A percentile compares a stretch with the other conserved stretches of the same genome.
Evolutionary conservation across 2,888 invertebrate genomes (phyloP).

Genomic region (Lagria hirta): DNA sequence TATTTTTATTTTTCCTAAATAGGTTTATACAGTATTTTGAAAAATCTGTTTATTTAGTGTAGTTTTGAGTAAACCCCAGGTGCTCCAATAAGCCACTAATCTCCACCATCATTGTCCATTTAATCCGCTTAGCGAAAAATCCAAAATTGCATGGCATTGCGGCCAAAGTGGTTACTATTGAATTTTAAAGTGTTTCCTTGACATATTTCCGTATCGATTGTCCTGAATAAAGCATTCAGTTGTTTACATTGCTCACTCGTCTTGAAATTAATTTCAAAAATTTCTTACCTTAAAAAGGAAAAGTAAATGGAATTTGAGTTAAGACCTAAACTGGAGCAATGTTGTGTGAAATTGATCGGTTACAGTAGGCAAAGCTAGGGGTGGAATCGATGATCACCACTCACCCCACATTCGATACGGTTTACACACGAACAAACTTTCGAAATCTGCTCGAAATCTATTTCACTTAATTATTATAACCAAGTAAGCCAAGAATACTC

Average conservation of each 20-base stretch:
- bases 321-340: constrained; percentile 46
- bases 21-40: too few species aligned
- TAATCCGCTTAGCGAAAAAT: constrained; percentile 39
- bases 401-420: too few species aligned
- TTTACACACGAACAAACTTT: too few species aligned
- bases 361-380: constrained; percentile 34
- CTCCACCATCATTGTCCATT: constrained; percentile 36
- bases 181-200: constrained; percentile 39
- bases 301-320: too few species aligned
- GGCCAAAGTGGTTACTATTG: constrained; percentile 34
- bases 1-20: too few species aligned
- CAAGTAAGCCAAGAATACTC: too few species aligned
- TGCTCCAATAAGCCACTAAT: constrained; percentile 36
- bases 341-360: constrained; percentile 55
- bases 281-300: too few species aligned
- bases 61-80: too few species aligned
- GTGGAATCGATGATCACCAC: constrained; percentile 14
- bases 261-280: constrained; percentile 28
- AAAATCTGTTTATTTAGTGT: too few species aligned
- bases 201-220: constrained; percentile 35
- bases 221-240: constrained; percentile 22
- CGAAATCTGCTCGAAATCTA: too few species aligned
- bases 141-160: constrained; percentile 25
- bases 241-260: constrained; percentile 12
- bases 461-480: too few species aligned